Conservation (phyloP, 2,113 vertebrate genomes). For the Thamnaconus septentrionalis region DNA sequence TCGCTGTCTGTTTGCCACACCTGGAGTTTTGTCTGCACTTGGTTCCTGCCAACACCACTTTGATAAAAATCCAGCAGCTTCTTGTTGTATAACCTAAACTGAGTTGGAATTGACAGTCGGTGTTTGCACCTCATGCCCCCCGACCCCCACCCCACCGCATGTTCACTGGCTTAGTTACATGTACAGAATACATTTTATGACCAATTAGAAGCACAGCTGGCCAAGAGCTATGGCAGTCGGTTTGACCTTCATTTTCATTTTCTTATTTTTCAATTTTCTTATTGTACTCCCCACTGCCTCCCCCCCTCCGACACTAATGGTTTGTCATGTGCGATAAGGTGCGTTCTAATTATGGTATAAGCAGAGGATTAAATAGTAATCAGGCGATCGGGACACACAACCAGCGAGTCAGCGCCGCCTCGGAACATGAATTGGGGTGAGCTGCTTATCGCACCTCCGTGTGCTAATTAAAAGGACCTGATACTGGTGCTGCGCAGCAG, state of each 20-base stretch:
- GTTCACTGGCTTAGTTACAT: too few species aligned
- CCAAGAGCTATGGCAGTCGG: too few species aligned
- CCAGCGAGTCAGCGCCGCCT: neutral
- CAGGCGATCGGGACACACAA: neutral
- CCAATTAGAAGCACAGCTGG: too few species aligned
- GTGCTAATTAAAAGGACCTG: slow-evolving; percentile 29
- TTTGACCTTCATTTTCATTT: neutral
- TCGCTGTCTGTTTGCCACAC: too few species aligned
- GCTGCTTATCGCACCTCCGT: slow-evolving; percentile 3
- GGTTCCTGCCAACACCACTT: too few species aligned
- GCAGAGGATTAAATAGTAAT: slow-evolving; percentile 11
- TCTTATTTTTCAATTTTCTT: neutral
- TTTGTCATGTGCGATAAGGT: neutral
- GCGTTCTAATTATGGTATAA: slow-evolving; percentile 7
- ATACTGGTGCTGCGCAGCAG: neutral
- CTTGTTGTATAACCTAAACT: too few species aligned
- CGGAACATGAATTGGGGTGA: neutral
- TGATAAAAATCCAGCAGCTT: too few species aligned
- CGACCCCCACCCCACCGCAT: too few species aligned
- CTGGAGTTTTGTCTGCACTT: too few species aligned
- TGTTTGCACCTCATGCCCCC: too few species aligned
- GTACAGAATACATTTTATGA: too few species aligned
- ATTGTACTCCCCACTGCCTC: neutral
- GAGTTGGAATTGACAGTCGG: too few species aligned
- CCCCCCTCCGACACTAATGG: neutral